Percentiles rank a stretch among this genome's conserved stretches.
Conservation (phyloP, 2,113 vertebrate genomes). For the Pampusana beccarii region DNA sequence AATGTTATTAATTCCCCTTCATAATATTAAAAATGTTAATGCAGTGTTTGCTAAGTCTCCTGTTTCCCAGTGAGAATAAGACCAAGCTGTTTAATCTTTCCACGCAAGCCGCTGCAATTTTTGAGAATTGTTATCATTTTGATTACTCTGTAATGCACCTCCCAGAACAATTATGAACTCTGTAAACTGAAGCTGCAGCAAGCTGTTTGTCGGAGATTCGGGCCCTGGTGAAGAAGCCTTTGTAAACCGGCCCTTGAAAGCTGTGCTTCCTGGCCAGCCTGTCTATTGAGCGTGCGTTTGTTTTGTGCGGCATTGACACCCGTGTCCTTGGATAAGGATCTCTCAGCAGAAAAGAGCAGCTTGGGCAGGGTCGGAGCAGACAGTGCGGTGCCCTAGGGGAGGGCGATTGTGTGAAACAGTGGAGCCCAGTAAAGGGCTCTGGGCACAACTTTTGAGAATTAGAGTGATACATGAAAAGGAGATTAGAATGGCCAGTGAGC, state of each 20-base stretch:
- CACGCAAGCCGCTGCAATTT: neutral
- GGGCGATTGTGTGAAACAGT: accelerated
- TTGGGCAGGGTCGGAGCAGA: neutral
- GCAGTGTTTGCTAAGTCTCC: slow-evolving; percentile 46
- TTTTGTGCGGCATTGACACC: neutral
- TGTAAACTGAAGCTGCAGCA: slow-evolving; percentile 5
- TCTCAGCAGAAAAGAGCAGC: neutral
- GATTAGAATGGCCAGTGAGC: neutral
- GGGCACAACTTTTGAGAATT: neutral
- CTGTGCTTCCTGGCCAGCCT: neutral
- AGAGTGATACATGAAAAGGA: neutral
- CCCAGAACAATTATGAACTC: slow-evolving; percentile 64
- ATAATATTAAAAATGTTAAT: slow-evolving; percentile 73
- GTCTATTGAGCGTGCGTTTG: accelerated
- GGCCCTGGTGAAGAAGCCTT: neutral
- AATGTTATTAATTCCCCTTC: slow-evolving; percentile 59
- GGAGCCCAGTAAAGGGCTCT: neutral
- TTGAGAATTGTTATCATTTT: slow-evolving; percentile 63
- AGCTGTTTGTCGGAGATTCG: neutral
- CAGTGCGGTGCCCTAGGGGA: neutral
- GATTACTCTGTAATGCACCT: slow-evolving; percentile 56
- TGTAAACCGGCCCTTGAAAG: neutral
- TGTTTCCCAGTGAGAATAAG: slow-evolving; percentile 32
- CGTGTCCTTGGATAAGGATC: accelerated
- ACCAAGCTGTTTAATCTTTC: slow-evolving; percentile 67